Evolutionary conservation across 2,888 invertebrate species (phyloP).

Genomic region (Dryomyza anilis): DNA sequence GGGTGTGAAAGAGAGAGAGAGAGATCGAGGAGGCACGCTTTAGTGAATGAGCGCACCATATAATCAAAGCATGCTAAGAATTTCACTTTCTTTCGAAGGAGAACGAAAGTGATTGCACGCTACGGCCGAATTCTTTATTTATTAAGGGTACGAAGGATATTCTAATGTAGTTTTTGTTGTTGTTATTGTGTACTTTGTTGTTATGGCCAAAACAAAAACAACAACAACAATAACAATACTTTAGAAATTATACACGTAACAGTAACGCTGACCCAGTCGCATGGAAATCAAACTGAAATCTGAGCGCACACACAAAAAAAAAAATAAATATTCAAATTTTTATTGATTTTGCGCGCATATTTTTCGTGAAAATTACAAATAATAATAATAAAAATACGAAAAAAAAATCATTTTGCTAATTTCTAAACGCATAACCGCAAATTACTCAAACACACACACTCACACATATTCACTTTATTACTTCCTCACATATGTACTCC

Average conservation of each 20-base stretch:
- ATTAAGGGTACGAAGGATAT: neutral
- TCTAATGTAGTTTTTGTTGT: slow-evolving; percentile 13
- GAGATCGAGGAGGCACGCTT: neutral
- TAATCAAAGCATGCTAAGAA: slow-evolving; percentile 16
- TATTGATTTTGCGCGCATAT: slow-evolving; percentile 52
- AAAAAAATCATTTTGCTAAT: neutral
- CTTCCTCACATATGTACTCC: neutral
- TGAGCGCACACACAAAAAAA: slow-evolving; percentile 41
- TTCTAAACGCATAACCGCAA: too few relatives aligned
- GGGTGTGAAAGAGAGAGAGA: neutral
- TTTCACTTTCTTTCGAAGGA: slow-evolving; percentile 22
- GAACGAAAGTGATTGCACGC: slow-evolving; percentile 21
- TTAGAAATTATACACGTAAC: too few relatives aligned
- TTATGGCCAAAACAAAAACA: slow-evolving; percentile 15
- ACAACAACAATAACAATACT: neutral
- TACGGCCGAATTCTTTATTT: neutral
- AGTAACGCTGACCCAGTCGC: neutral
- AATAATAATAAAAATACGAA: neutral
- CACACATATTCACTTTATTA: too few relatives aligned
- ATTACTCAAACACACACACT: too few relatives aligned
- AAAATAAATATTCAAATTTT: slow-evolving; percentile 59
- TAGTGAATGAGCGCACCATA: neutral
- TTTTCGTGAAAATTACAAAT: slow-evolving; percentile 30
- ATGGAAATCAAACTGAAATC: neutral
- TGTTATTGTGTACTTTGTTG: neutral